Percentiles rank a stretch among this genome's conserved stretches.
These are phyloP conservation scores for Vandiemenella viatica DNA, from an alignment of 2,888 invertebrate species.

Conservation along the genomic window DNA sequence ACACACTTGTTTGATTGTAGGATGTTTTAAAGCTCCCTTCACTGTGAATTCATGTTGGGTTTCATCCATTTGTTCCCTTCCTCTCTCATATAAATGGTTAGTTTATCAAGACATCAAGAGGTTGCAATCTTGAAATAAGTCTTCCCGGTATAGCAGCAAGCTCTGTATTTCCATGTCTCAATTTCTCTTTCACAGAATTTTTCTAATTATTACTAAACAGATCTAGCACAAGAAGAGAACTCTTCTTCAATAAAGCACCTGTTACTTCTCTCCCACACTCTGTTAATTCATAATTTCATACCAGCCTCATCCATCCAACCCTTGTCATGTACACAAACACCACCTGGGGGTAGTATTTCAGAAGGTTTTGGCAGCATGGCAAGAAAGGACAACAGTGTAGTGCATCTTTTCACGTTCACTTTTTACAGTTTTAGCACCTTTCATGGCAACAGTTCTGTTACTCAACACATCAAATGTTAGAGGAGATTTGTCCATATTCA, in stretches of 20 bases:
- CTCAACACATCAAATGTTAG: too few relatives aligned
- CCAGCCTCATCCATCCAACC: not conserved
- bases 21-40: not conserved
- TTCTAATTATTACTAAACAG: not conserved
- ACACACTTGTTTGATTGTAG: not conserved
- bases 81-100: not conserved
- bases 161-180: slow-evolving; percentile 1
- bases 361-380: too few relatives aligned
- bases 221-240: slow-evolving; percentile 1
- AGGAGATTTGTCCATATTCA: too few relatives aligned
- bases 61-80: too few relatives aligned
- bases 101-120: not conserved
- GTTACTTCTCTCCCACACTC: not conserved
- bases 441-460: too few relatives aligned
- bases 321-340: too few relatives aligned
- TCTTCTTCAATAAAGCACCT: slow-evolving; percentile 1
- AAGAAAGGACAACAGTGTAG: too few relatives aligned
- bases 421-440: too few relatives aligned
- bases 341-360: too few relatives aligned
- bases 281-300: not conserved
- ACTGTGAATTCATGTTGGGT: too few relatives aligned
- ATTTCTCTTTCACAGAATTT: slow-evolving; percentile 1
- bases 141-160: not conserved
- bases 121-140: not conserved
- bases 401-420: too few relatives aligned